phyloP scores from a whole-genome alignment of 2,888 invertebrate species.

The Aporophyla nigra region DNA sequence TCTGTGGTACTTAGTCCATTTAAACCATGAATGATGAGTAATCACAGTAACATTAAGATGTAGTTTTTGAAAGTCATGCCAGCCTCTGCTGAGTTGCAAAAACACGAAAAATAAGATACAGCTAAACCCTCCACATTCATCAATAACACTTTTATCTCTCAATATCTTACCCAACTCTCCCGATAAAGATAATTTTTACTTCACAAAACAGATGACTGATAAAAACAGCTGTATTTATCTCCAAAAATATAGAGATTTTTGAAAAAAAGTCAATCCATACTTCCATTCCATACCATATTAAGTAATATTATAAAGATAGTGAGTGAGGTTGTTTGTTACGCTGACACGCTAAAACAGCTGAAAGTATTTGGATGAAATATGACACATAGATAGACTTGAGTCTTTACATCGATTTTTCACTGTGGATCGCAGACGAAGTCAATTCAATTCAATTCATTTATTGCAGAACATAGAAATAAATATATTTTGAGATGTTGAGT shows the following conservation, averaged over 20 bases:
- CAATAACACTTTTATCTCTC: constrained; percentile 19
- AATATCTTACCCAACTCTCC: constrained; percentile 13
- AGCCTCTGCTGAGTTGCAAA: background rate
- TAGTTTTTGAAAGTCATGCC: background rate
- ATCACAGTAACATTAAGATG: background rate
- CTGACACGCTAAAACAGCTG: background rate
- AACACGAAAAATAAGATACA: constrained; percentile 1
- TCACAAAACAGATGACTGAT: constrained; percentile 35
- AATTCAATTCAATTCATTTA: too few relatives aligned
- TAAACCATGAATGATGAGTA: background rate
- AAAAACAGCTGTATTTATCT: constrained; percentile 15
- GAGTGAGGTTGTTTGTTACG: background rate
- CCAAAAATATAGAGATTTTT: constrained; percentile 19
- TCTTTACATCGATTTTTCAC: too few relatives aligned
- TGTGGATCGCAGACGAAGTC: too few relatives aligned
- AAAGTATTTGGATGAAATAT: background rate
- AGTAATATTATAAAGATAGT: background rate
- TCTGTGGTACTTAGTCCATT: background rate
- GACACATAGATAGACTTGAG: too few relatives aligned
- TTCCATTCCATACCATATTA: background rate
- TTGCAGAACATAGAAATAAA: too few relatives aligned
- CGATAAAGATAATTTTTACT: constrained; percentile 22
- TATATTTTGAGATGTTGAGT: too few relatives aligned
- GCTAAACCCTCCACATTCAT: constrained; percentile 4
- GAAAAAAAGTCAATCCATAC: background rate